Evolutionary conservation across 2,113 vertebrate species (phyloP), one percentile per base, ranked within the genome.

Genomic region (Strix uralensis): DNA sequence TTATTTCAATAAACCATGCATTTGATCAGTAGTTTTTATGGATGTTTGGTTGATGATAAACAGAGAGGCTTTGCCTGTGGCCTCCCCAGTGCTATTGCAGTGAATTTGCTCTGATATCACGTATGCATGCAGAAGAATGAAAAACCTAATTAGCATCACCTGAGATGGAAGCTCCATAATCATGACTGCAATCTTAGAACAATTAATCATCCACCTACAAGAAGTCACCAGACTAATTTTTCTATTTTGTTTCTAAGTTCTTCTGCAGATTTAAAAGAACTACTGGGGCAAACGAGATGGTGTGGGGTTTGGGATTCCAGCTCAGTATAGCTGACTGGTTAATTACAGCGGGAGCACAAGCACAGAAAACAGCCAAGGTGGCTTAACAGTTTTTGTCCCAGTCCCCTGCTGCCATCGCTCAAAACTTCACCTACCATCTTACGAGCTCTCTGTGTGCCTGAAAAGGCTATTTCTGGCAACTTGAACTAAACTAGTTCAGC

Each of bases 141-240:
- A 80, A 92, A 92, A 90, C 63, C 83, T 66, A 81, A 82, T 93
- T 95, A 79, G 49, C 18, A 2, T 65, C 67, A 73, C 83, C 79
- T 65, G 84, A 85, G 92, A 66, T 55, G 84, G 90, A 82, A 88
- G 58, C 70, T 51, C 88, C 61, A 55, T 49, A 86, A 93, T 88
- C 90, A 67, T 7, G n/a, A 59, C 86, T 86, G 81, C 90, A 70
- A 92, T 86, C 80, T 75, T 29, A 3, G 70, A 78, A 75, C 81
- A 86, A 95, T 96, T 96, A 92, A 97, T 97, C 92, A 81, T 38
- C 94, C 66, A 85, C 84, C 54, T 92, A 69, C 55, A 79, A 16
- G 18, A 73, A 80, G 26, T 62, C 81, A 77, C 70, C 57, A 46
- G 63, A 51, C 40, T 82, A 2, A 19, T 93, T 86, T 88, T 89